Conservation (phyloP, 2,797 vertebrate species). For the Notolepis coatsorum region DNA sequence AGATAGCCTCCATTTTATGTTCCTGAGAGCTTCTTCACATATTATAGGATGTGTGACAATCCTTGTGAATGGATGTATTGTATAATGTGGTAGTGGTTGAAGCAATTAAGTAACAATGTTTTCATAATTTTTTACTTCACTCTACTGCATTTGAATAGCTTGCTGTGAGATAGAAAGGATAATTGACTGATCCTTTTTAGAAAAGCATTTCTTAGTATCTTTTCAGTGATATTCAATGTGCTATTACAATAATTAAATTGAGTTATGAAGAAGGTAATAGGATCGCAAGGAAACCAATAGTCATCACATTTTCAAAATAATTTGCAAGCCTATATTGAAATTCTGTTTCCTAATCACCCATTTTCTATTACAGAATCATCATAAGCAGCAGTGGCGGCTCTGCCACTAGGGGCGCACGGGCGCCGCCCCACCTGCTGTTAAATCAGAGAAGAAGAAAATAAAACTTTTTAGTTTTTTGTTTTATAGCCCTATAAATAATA, state of each 20-base stretch:
- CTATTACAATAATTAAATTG: constrained; percentile 65
- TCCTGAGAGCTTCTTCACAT: constrained; percentile 16
- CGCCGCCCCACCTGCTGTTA: no score
- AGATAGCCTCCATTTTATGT: constrained; percentile 24
- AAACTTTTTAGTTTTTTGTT: no score
- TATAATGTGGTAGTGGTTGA: constrained; percentile 43
- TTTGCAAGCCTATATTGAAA: constrained; percentile 27
- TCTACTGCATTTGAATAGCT: constrained; percentile 58
- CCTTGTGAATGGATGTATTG: constrained; percentile 49
- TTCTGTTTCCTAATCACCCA: constrained; percentile 39
- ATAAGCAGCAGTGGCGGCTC: no score
- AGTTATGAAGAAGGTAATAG: constrained; percentile 49
- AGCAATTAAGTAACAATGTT: constrained; percentile 58
- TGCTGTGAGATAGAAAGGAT: constrained; percentile 61
- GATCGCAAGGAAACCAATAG: constrained; percentile 49
- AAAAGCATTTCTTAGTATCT: constrained; percentile 68
- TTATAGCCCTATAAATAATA: no score
- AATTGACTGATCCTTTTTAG: constrained; percentile 66
- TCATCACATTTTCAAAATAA: constrained; percentile 42
- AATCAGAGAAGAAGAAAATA: no score
- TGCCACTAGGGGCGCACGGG: no score
- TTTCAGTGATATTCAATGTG: constrained; percentile 65
- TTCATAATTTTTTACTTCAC: constrained; percentile 68
- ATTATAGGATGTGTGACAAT: constrained; percentile 38
- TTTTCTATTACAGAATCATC: constrained; percentile 12